These are phyloP conservation scores for Synergus gifuensis DNA, from an alignment of 2,888 invertebrate species.

Conservation along the genomic window DNA sequence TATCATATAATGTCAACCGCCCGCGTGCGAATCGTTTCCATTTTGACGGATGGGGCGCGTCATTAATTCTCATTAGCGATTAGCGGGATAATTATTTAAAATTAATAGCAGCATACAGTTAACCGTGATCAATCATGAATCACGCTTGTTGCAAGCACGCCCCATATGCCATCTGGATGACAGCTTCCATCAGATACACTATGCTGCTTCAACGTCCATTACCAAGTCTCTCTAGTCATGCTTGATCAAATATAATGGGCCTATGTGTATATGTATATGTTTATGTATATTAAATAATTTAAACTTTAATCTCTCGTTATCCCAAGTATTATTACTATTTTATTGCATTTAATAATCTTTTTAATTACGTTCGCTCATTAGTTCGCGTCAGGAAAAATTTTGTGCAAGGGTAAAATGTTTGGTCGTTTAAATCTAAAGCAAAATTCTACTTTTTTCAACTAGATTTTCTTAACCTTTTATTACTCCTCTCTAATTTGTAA, in stretches of 20 bases:
- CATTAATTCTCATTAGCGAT: constrained; percentile 64
- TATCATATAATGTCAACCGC: background rate
- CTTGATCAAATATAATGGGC: constrained; percentile 16
- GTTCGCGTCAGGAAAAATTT: no score
- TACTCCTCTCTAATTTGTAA: background rate
- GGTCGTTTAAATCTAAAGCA: background rate
- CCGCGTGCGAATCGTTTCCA: constrained; percentile 55
- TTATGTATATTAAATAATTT: background rate
- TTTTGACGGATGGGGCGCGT: constrained; percentile 52
- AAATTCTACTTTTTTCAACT: background rate
- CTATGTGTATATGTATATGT: no score
- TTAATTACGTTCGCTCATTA: no score
- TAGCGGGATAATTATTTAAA: constrained; percentile 63
- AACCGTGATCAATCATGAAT: constrained; percentile 64
- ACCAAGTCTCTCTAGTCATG: constrained; percentile 25
- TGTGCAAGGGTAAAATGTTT: no score
- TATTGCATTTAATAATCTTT: background rate
- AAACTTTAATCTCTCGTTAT: background rate
- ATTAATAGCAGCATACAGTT: constrained; percentile 63
- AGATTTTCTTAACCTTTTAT: background rate
- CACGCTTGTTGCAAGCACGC: constrained; percentile 51
- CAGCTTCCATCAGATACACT: constrained; percentile 14
- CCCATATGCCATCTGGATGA: constrained; percentile 14
- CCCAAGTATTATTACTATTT: background rate
- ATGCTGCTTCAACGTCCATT: constrained; percentile 12